Percentiles rank a stretch among this genome's conserved stretches.
These are phyloP conservation scores for Rhingia rostrata DNA, from an alignment of 2,888 invertebrate genomes.

Conservation along the genomic window DNA sequence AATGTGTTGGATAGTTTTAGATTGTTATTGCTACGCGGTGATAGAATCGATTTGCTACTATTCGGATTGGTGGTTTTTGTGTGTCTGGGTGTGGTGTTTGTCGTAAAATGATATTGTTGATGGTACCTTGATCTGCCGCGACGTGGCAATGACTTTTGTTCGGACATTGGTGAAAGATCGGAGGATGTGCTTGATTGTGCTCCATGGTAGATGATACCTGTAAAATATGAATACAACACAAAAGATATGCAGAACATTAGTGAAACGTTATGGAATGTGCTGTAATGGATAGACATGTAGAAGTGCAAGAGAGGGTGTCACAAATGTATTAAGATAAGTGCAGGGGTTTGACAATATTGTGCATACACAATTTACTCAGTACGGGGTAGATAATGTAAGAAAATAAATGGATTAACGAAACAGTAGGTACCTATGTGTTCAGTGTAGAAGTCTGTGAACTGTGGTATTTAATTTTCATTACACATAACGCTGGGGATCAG, in stretches of 20 bases:
- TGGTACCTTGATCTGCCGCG: conserved; percentile 88
- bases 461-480: no score
- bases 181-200: conserved; percentile 90
- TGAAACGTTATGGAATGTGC: conserved; percentile 27
- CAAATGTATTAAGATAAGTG: background rate
- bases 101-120: conserved; percentile 84
- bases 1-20: conserved; percentile 82
- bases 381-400: no score
- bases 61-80: conserved; percentile 82
- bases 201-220: conserved; percentile 90
- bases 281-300: background rate
- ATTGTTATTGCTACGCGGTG: conserved; percentile 82
- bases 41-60: conserved; percentile 81
- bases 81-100: conserved; percentile 84
- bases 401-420: no score
- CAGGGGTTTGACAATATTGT: background rate
- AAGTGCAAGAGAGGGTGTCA: background rate
- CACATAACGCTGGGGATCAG: no score
- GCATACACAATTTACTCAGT: background rate
- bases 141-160: conserved; percentile 89
- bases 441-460: no score
- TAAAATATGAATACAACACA: conserved; percentile 54
- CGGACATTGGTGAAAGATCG: conserved; percentile 90
- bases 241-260: conserved; percentile 11
- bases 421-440: no score